phyloP scores from a whole-genome alignment of 2,113 vertebrate species.

The Anhinga rufa region DNA sequence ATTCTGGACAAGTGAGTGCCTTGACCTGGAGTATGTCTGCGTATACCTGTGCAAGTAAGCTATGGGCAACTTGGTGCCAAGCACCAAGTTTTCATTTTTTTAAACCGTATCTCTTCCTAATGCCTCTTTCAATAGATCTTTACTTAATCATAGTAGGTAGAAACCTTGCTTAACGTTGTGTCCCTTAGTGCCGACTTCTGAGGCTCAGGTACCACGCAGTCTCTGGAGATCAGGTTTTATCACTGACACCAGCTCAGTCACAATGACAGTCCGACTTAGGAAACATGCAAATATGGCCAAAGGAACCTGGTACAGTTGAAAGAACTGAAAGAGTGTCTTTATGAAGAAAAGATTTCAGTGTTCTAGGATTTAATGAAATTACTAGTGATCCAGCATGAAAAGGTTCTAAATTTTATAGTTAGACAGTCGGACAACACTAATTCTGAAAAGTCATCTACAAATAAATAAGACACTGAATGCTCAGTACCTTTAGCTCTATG shows the following conservation, averaged over 20 bases:
- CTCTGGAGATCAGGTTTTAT: neutral
- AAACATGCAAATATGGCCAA: neutral
- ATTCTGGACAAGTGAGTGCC: slow-evolving; percentile 81
- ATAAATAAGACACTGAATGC: neutral
- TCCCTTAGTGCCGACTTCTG: neutral
- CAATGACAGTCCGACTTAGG: neutral
- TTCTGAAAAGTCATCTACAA: neutral
- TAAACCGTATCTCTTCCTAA: neutral
- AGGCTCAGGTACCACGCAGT: neutral
- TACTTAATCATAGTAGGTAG: neutral
- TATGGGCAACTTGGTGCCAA: neutral
- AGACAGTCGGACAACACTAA: neutral
- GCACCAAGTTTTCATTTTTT: neutral
- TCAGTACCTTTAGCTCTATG: neutral
- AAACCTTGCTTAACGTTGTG: neutral
- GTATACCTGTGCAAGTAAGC: slow-evolving; percentile 85
- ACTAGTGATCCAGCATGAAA: neutral
- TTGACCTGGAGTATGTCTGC: slow-evolving; percentile 85
- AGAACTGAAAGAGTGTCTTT: neutral
- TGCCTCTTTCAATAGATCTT: neutral
- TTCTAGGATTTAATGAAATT: neutral
- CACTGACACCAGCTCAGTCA: neutral
- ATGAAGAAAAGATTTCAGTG: neutral
- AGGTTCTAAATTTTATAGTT: neutral
- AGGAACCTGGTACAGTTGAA: neutral